Base-by-base conservation (phyloP, 2,113 vertebrate species). In the Nothobranchius furzeri region DNA sequence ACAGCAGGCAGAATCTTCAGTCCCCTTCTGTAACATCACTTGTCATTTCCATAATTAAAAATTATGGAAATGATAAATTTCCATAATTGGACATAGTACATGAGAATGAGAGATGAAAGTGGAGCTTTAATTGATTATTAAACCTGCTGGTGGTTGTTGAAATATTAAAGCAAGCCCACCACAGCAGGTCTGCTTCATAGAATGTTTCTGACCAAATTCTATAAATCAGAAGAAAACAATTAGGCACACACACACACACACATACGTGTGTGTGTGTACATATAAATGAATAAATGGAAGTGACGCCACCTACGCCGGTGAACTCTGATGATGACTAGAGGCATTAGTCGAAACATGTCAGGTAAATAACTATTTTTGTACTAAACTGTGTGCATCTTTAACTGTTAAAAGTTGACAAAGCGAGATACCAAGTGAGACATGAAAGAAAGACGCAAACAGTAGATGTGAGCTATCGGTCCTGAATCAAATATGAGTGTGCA, bases 131-230 rank as follows among this genome's bases (percentile, higher is more conserved):
- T 3, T 74, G n/a, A 46, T 61, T 43, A 63, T 6, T 67, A 25
- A 68, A 70, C 20, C 55, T 76, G 64, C 17, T 68, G 40, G 50
- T 61, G 12, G 2, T 30, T 30, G 30, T 30, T 30, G 30, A 30
- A 30, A 30, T 30, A 30, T 30, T 30, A 30, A 30, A 30, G 30
- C 30, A 30, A 30, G 30, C 30, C 30, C 30, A 20, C 30, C 60
- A 56, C 50, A 13, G 12, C 20, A 62, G 40, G 11, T 13, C 60
- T 15, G 35, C 64, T 58, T 70, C 68, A 76, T 60, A 43, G 50
- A 60, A 12, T 46, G 25, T 78, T 54, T 3, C n/a, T 48, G n/a
- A 48, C 53, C 14, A 24, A 13, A 53, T 60, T 55, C 25, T 35
- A 24, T 7, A 61, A 68, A 58, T 52, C 58, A 48, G 15, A 6